Evolutionary conservation across 2,888 invertebrate genomes (phyloP).

Genomic region (Salpingus planirostris): DNA sequence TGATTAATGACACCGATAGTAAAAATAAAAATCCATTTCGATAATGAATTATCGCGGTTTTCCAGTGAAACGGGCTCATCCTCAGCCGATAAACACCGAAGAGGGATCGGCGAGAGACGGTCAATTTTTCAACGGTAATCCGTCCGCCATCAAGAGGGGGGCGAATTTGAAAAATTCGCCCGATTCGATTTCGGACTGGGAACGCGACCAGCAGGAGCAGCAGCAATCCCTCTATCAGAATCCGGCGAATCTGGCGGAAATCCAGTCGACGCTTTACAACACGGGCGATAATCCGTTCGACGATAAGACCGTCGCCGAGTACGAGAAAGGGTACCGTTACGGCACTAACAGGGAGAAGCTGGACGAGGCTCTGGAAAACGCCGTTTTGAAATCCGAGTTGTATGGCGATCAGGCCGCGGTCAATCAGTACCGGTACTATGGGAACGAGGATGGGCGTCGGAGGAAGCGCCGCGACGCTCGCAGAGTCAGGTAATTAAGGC

Average conservation of each 20-base stretch:
- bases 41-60: too few species aligned
- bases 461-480: constrained; percentile 29
- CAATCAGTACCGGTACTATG: constrained; percentile 38
- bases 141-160: constrained; percentile 38
- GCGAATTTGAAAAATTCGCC: constrained; percentile 20
- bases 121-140: constrained; percentile 31
- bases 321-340: constrained; percentile 38
- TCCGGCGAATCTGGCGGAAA: constrained; percentile 20
- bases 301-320: constrained; percentile 36
- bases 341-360: constrained; percentile 36
- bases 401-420: constrained; percentile 53
- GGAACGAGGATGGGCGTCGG: constrained; percentile 20
- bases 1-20: too few species aligned
- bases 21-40: too few species aligned
- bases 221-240: constrained; percentile 15
- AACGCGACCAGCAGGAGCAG: constrained; percentile 25
- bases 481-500: constrained; percentile 30
- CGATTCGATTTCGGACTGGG: too few species aligned
- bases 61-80: constrained; percentile 37
- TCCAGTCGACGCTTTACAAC: constrained; percentile 31
- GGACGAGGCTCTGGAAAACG: constrained; percentile 47
- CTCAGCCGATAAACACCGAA: constrained; percentile 18
- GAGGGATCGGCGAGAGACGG: constrained; percentile 29
- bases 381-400: constrained; percentile 53
- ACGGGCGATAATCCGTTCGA: constrained; percentile 29